Evolutionary conservation across 2,888 invertebrate genomes (phyloP).

Genomic region (Drosophila demipolita): DNA sequence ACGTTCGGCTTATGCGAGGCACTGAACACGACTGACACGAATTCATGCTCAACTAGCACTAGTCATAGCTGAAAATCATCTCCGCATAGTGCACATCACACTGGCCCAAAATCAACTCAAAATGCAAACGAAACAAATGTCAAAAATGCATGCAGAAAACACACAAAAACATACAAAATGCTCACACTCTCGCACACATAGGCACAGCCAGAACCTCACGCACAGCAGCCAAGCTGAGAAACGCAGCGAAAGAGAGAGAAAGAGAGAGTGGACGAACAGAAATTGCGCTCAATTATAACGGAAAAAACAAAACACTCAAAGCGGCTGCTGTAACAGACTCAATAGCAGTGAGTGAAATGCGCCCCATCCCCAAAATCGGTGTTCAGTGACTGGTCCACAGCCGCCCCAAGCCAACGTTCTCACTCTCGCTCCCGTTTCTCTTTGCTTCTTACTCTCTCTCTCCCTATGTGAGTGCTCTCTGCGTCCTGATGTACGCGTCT

Average conservation of each 20-base stretch:
- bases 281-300: slow-evolving; percentile 45
- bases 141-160: slow-evolving; percentile 65
- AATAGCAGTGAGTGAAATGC: slow-evolving; percentile 42
- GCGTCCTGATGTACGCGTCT: slow-evolving; percentile 39
- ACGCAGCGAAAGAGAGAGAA: not conserved
- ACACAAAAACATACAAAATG: slow-evolving; percentile 39
- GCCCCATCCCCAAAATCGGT: slow-evolving; percentile 65
- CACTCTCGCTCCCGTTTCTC: slow-evolving; percentile 24
- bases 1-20: slow-evolving; percentile 76
- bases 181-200: slow-evolving; percentile 33
- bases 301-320: slow-evolving; percentile 54
- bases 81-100: slow-evolving; percentile 57
- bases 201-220: slow-evolving; percentile 27
- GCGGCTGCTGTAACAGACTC: slow-evolving; percentile 54
- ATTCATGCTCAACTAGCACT: slow-evolving; percentile 70
- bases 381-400: slow-evolving; percentile 43
- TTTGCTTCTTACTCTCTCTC: slow-evolving; percentile 15
- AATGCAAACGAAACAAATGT: slow-evolving; percentile 71
- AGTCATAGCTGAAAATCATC: slow-evolving; percentile 75
- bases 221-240: slow-evolving; percentile 37
- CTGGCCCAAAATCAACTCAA: slow-evolving; percentile 62
- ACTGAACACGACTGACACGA: slow-evolving; percentile 82
- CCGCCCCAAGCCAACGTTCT: slow-evolving; percentile 50
- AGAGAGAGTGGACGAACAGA: slow-evolving; percentile 23
- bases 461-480: slow-evolving; percentile 26